Percentiles rank a stretch among this genome's conserved stretches.
Conservation (phyloP, 2,888 invertebrate species). For the Cheilosia urbana region DNA sequence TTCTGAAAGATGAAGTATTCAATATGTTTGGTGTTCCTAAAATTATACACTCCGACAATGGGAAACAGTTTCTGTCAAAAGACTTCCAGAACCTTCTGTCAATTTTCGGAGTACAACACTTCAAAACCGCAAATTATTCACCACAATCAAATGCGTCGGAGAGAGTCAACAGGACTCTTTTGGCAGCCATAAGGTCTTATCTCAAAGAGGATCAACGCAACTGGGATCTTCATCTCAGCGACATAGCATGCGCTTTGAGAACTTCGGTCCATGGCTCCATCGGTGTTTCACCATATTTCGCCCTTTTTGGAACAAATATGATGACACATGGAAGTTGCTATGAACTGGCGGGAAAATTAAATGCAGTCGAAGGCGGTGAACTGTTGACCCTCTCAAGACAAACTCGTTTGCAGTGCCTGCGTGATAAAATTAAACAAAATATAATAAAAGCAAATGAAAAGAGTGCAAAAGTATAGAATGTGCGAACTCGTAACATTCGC, state of each 20-base stretch:
- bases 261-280: slow-evolving; percentile 43
- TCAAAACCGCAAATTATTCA: slow-evolving; percentile 59
- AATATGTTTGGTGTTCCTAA: slow-evolving; percentile 23
- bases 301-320: slow-evolving; percentile 50
- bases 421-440: background rate
- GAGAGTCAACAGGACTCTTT: slow-evolving; percentile 78
- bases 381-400: slow-evolving; percentile 8
- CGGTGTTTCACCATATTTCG: slow-evolving; percentile 52
- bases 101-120: background rate
- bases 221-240: slow-evolving; percentile 60
- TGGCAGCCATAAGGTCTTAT: slow-evolving; percentile 77
- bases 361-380: background rate
- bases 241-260: slow-evolving; percentile 53
- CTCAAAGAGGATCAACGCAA: slow-evolving; percentile 62
- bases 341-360: background rate
- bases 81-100: slow-evolving; percentile 57
- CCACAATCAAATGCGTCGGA: slow-evolving; percentile 78
- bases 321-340: slow-evolving; percentile 30
- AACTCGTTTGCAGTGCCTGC: background rate
- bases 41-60: slow-evolving; percentile 76
- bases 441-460: background rate
- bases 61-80: slow-evolving; percentile 74
- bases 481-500: background rate
- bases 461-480: background rate
- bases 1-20: background rate